A percentile compares a stretch with the other conserved stretches of the same genome.
Evolutionary conservation across 2,888 invertebrate genomes (phyloP).

Genomic region (Platerodrilus igneus): DNA sequence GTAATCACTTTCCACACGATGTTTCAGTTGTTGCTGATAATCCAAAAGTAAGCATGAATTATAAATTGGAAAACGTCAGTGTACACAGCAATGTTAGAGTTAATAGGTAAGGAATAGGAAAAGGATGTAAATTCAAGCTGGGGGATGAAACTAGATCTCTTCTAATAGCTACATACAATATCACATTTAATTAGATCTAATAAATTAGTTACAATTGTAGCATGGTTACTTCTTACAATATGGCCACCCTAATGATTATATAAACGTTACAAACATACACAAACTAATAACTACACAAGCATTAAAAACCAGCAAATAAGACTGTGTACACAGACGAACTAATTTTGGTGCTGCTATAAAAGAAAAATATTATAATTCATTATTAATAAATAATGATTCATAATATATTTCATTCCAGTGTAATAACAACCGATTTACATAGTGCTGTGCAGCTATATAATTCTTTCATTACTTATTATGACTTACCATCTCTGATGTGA

Average conservation of each 20-base stretch:
- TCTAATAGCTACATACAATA: constrained; percentile 19
- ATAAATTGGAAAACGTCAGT: constrained; percentile 36
- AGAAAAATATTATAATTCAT: constrained; percentile 15
- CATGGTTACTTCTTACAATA: constrained; percentile 21
- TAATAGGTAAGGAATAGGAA: too few relatives aligned
- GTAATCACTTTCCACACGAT: constrained; percentile 58
- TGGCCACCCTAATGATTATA: constrained; percentile 9
- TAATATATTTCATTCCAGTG: constrained; percentile 30
- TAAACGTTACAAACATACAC: constrained; percentile 12
- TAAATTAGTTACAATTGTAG: constrained; percentile 20
- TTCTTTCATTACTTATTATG: constrained; percentile 25
- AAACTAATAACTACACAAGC: constrained; percentile 15
- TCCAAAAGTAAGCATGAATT: constrained; percentile 49
- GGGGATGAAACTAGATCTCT: too few relatives aligned
- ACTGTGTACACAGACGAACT: constrained; percentile 42
- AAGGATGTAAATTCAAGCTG: too few relatives aligned
- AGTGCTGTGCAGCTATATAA: constrained; percentile 27
- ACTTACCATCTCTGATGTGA: constrained; percentile 83
- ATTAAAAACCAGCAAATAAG: constrained; percentile 17
- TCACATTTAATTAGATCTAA: constrained; percentile 18
- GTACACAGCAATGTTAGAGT: constrained; percentile 38
- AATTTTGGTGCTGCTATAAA: constrained; percentile 24
- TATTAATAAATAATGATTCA: constrained; percentile 11
- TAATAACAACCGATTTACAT: constrained; percentile 46
- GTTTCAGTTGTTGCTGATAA: constrained; percentile 57